Percentiles rank a stretch among this genome's conserved stretches.
These are phyloP conservation scores for Phyllostomus discolor DNA, from an alignment of 2,113 vertebrate species.

Conservation along the genomic window DNA sequence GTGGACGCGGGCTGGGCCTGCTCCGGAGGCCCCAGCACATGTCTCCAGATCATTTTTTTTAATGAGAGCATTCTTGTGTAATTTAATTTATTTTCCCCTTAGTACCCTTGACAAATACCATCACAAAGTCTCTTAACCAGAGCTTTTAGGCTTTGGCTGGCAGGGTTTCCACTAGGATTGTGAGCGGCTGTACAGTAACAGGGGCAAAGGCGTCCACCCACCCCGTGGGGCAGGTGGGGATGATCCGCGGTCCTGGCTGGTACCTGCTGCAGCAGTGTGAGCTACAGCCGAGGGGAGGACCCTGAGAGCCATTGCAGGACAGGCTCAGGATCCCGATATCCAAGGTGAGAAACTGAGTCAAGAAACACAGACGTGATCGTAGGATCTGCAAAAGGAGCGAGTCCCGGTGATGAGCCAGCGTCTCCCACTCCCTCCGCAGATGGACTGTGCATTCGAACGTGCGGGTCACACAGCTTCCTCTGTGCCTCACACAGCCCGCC, in stretches of 20 bases:
- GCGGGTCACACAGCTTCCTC: not conserved
- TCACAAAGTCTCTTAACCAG: not conserved
- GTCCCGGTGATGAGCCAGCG: not conserved
- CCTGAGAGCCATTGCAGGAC: not conserved
- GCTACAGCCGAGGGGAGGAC: not conserved
- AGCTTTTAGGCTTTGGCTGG: not conserved
- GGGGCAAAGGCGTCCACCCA: not conserved
- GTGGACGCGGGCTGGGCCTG: slow-evolving; percentile 2
- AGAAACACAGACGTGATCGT: not conserved
- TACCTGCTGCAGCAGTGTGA: not conserved
- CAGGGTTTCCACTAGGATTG: not conserved
- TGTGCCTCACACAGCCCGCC: too few relatives aligned
- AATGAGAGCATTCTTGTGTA: slow-evolving; percentile 17
- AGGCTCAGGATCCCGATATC: not conserved
- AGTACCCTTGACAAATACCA: slow-evolving; percentile 28
- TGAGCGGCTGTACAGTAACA: not conserved
- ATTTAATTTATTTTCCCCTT: slow-evolving; percentile 50
- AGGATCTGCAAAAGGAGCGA: not conserved
- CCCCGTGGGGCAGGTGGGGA: not conserved
- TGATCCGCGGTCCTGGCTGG: not conserved
- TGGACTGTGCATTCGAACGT: not conserved
- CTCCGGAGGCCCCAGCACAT: not conserved
- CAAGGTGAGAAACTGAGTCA: not conserved
- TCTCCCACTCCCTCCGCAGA: not conserved
- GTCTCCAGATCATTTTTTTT: not conserved